phyloP scores from a whole-genome alignment of 2,888 invertebrate species.

The Teleogryllus oceanicus region DNA sequence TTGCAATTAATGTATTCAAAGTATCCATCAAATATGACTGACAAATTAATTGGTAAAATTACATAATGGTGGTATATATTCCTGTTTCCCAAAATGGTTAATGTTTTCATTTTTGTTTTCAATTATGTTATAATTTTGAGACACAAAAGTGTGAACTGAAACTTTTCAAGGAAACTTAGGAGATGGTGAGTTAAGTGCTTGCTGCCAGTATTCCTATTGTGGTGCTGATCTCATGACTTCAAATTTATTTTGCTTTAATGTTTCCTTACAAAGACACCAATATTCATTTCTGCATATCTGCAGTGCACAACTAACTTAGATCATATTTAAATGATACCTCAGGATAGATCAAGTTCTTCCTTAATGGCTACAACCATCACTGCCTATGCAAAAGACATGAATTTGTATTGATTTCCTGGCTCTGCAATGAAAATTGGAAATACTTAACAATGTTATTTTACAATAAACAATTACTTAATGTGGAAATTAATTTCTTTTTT shows the following conservation, averaged over 20 bases:
- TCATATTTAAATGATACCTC: conserved; percentile 3
- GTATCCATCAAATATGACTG: too few relatives aligned
- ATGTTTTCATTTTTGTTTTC: too few relatives aligned
- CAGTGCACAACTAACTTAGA: background rate
- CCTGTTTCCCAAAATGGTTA: too few relatives aligned
- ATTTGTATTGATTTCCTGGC: background rate
- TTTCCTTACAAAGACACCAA: background rate
- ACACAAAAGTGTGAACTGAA: too few relatives aligned
- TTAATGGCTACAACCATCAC: conserved; percentile 3
- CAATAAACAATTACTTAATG: background rate
- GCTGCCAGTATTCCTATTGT: background rate
- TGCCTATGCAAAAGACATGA: background rate
- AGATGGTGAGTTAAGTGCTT: background rate
- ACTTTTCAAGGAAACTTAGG: too few relatives aligned
- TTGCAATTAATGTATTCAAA: too few relatives aligned
- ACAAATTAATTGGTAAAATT: too few relatives aligned
- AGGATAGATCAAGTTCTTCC: conserved; percentile 9
- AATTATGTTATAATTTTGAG: too few relatives aligned
- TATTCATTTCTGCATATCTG: background rate
- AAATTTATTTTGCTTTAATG: background rate
- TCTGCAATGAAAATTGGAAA: background rate
- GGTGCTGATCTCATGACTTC: background rate
- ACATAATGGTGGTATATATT: too few relatives aligned
- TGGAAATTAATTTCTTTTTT: background rate
- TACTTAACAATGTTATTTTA: background rate